These are phyloP conservation scores for Lamellibrachia satsuma DNA, from an alignment of 2,888 invertebrate genomes.

Conservation along the genomic window DNA sequence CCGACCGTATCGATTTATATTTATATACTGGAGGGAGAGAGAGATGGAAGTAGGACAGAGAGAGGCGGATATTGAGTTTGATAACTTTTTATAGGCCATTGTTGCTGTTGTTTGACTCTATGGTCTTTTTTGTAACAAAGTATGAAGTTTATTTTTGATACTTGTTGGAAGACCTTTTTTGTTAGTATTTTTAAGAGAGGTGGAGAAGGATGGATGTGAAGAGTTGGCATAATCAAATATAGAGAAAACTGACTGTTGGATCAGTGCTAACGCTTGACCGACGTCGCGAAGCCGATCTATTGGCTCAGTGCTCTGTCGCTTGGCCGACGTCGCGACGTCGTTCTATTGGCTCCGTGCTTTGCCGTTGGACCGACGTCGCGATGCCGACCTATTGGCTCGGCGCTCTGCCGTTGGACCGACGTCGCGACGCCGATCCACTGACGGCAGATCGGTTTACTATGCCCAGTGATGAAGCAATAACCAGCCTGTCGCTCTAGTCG, in stretches of 20 bases:
- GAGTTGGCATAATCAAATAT: conserved; percentile 13
- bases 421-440: not conserved
- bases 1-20: not conserved
- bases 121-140: conserved; percentile 63
- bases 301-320: no score
- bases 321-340: no score
- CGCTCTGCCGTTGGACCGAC: not conserved
- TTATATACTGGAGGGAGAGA: conserved; percentile 11
- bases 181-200: conserved; percentile 56
- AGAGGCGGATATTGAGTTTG: conserved; percentile 42
- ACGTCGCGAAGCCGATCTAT: not conserved
- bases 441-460: not conserved
- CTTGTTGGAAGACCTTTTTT: conserved; percentile 70
- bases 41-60: conserved; percentile 6
- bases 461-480: not conserved
- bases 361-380: not conserved
- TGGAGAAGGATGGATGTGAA: conserved; percentile 27
- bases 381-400: not conserved
- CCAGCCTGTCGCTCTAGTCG: not conserved
- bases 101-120: conserved; percentile 52
- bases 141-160: conserved; percentile 75
- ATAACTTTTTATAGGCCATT: conserved; percentile 55
- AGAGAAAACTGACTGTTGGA: not conserved
- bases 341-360: not conserved
- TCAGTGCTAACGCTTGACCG: not conserved